Percentiles rank a stretch among this genome's conserved stretches.
These are phyloP conservation scores for Acipenser oxyrinchus DNA, from an alignment of 2,797 vertebrate species.

Conservation along the genomic window DNA sequence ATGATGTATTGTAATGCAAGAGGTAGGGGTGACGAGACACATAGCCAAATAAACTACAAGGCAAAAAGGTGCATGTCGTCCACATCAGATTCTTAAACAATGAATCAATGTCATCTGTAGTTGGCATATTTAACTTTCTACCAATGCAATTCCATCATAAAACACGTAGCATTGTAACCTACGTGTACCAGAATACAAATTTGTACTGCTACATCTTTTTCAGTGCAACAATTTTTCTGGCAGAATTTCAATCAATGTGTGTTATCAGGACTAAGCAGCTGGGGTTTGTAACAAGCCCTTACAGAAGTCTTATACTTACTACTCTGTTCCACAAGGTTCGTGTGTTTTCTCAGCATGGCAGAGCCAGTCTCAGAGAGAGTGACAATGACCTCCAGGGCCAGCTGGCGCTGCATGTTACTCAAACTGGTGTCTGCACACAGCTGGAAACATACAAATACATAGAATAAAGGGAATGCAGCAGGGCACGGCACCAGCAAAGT, in stretches of 20 bases:
- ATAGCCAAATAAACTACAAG: too few species aligned
- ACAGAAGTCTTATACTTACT: constrained; percentile 62
- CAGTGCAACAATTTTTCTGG: constrained; percentile 13
- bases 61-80: too few species aligned
- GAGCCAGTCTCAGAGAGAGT: constrained; percentile 94
- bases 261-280: too few species aligned
- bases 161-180: too few species aligned
- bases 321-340: constrained; percentile 82
- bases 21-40: too few species aligned
- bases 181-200: background rate
- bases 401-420: constrained; percentile 91
- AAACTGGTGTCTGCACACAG: constrained; percentile 84
- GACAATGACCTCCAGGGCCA: constrained; percentile 93
- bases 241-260: background rate
- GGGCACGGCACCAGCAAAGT: background rate
- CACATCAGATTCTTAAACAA: too few species aligned
- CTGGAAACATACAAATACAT: constrained; percentile 43
- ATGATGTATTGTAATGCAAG: too few species aligned
- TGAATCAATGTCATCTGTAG: too few species aligned
- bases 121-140: too few species aligned
- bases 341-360: constrained; percentile 94
- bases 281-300: too few species aligned
- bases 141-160: too few species aligned
- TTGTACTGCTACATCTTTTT: background rate
- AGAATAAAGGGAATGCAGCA: background rate